Percentiles rank a stretch among this genome's conserved stretches.
These are phyloP conservation scores for Pinctada fucata DNA, from an alignment of 2,888 invertebrate genomes.

Conservation along the genomic window DNA sequence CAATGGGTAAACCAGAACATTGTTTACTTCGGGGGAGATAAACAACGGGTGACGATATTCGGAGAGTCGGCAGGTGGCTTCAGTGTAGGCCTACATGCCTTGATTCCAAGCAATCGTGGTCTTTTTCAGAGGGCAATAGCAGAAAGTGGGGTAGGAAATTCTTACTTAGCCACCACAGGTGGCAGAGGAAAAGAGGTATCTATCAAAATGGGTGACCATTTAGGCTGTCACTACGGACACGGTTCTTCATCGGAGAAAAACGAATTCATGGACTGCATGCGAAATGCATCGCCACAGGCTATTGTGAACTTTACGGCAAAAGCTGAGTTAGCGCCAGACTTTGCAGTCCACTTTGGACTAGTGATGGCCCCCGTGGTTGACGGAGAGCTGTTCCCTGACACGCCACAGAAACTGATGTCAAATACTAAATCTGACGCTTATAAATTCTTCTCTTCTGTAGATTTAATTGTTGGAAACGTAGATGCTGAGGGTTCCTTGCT, in stretches of 20 bases:
- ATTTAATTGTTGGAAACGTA: slow-evolving; percentile 33
- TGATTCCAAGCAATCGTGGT: slow-evolving; percentile 30
- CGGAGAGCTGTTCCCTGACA: slow-evolving; percentile 24
- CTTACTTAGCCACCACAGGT: slow-evolving; percentile 4
- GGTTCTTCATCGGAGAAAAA: background rate
- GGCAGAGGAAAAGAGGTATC: too few relatives aligned
- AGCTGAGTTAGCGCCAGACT: background rate
- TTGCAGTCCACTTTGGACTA: too few relatives aligned
- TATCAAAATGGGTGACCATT: background rate
- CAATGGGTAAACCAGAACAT: slow-evolving; percentile 69
- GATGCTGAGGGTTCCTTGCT: slow-evolving; percentile 30
- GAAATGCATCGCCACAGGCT: background rate
- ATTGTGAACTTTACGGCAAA: background rate
- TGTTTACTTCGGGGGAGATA: slow-evolving; percentile 67
- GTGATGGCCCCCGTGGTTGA: slow-evolving; percentile 34
- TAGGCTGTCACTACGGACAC: background rate
- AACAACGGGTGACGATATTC: slow-evolving; percentile 67
- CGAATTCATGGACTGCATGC: slow-evolving; percentile 13
- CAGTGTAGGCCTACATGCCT: slow-evolving; percentile 12
- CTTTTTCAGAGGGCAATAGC: slow-evolving; percentile 35
- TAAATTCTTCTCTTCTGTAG: slow-evolving; percentile 23
- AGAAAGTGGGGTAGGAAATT: slow-evolving; percentile 33
- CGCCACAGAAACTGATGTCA: slow-evolving; percentile 3
- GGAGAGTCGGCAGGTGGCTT: slow-evolving; percentile 38
- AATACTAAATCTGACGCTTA: slow-evolving; percentile 12